A percentile compares a stretch with the other conserved stretches of the same genome.
These are phyloP conservation scores for Eupeodes luniger DNA, from an alignment of 2,888 invertebrate species.

Conservation along the genomic window DNA sequence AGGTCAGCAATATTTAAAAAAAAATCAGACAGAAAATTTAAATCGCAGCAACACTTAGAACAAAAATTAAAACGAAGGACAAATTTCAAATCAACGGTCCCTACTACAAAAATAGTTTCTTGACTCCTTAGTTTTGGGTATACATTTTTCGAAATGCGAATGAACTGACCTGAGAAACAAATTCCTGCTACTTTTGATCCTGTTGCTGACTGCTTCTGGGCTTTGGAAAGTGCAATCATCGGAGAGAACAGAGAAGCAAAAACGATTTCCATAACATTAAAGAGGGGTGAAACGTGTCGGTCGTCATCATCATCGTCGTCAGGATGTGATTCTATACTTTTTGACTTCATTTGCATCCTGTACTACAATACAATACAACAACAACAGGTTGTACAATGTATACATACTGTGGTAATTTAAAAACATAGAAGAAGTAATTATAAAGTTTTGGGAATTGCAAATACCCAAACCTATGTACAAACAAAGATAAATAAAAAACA, in stretches of 20 bases:
- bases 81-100: not conserved
- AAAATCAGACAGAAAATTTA: too few relatives aligned
- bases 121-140: constrained; percentile 13
- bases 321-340: constrained; percentile 24
- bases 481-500: not conserved
- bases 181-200: not conserved
- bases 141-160: constrained; percentile 36
- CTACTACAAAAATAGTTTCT: not conserved
- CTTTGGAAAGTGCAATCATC: constrained; percentile 24
- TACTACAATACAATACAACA: constrained; percentile 19
- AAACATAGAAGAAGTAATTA: constrained; percentile 73
- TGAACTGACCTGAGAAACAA: constrained; percentile 37
- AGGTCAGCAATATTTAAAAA: too few relatives aligned
- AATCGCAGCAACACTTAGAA: too few relatives aligned
- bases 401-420: constrained; percentile 58
- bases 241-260: constrained; percentile 17
- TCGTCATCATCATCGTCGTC: not conserved
- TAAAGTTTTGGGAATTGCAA: constrained; percentile 71
- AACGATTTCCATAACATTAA: not conserved
- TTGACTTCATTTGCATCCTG: not conserved
- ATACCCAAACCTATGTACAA: constrained; percentile 36
- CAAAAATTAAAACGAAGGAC: not conserved
- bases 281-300: not conserved
- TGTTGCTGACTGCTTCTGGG: constrained; percentile 3
- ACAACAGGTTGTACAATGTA: constrained; percentile 21